Evolutionary conservation across 2,888 invertebrate genomes (phyloP).

Genomic region (Vesta saturnalis): DNA sequence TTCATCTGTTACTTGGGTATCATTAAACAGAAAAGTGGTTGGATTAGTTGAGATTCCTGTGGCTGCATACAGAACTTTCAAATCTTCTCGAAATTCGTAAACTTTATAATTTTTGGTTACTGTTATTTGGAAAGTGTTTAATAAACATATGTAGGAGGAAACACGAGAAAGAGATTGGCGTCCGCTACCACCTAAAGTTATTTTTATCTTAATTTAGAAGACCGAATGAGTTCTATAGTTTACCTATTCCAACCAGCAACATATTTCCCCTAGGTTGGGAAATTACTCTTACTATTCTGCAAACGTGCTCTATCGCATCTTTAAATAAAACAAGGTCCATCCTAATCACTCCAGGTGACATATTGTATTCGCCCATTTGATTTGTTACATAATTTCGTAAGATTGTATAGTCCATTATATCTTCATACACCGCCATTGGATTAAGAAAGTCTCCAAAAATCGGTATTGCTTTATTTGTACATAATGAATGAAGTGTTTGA

Average conservation of each 20-base stretch:
- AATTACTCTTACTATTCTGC: conserved; percentile 83
- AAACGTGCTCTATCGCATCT: conserved; percentile 88
- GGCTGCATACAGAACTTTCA: conserved; percentile 77
- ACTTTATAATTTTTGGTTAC: conserved; percentile 82
- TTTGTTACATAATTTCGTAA: conserved; percentile 66
- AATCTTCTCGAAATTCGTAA: conserved; percentile 82
- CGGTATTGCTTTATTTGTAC: conserved; percentile 75
- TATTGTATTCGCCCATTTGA: conserved; percentile 82
- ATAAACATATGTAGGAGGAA: conserved; percentile 83
- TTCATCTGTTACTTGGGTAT: conserved; percentile 86
- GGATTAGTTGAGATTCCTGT: conserved; percentile 80
- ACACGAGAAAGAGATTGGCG: conserved; percentile 82
- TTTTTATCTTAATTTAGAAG: neutral
- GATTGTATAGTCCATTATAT: conserved; percentile 71
- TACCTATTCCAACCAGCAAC: conserved; percentile 84
- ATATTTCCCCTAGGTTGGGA: conserved; percentile 86
- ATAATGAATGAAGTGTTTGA: conserved; percentile 80
- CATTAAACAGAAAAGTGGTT: conserved; percentile 85
- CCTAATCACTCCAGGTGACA: conserved; percentile 77
- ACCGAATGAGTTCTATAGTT: neutral
- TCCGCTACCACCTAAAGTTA: conserved; percentile 79
- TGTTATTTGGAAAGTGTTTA: conserved; percentile 79
- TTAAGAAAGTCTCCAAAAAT: conserved; percentile 86
- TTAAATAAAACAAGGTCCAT: conserved; percentile 87
- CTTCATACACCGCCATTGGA: conserved; percentile 81